Percentiles rank a stretch among this genome's conserved stretches.
Conservation (phyloP, 2,113 vertebrate species). For the Stegostoma tigrinum region DNA sequence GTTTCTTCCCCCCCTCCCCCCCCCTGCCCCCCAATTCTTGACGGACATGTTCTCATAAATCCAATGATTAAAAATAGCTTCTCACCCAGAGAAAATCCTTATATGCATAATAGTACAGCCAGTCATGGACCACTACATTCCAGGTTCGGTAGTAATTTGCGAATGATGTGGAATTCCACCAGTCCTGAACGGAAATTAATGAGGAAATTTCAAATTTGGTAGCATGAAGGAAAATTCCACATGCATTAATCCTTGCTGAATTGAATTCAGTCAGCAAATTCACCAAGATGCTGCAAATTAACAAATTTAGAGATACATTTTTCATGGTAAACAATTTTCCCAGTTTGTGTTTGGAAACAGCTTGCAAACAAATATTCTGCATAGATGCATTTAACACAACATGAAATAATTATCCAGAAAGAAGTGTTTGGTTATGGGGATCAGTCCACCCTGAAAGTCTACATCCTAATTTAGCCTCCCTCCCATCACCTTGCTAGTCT, state of each 20-base stretch:
- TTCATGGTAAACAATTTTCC: not conserved
- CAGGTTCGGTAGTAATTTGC: slow-evolving; percentile 73
- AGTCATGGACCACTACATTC: slow-evolving; percentile 76
- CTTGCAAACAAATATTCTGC: not conserved
- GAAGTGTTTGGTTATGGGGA: not conserved
- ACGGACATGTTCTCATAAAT: not conserved
- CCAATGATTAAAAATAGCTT: not conserved
- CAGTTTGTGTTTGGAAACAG: not conserved
- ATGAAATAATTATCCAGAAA: not conserved
- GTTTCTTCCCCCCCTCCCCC: not conserved
- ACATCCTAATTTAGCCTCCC: not conserved
- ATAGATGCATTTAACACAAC: not conserved
- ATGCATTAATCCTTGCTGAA: not conserved
- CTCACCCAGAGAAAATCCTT: slow-evolving; percentile 72
- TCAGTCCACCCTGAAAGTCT: not conserved
- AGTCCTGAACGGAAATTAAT: slow-evolving; percentile 57
- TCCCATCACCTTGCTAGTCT: not conserved
- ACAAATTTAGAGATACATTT: not conserved
- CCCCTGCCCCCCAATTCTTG: not conserved
- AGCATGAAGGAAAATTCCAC: not conserved
- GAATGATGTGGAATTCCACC: slow-evolving; percentile 81
- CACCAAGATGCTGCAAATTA: not conserved
- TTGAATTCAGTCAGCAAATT: not conserved
- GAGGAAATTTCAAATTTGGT: not conserved
- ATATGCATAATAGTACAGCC: slow-evolving; percentile 74